These are phyloP conservation scores for Leptinotarsa peninsularis DNA, from an alignment of 2,888 invertebrate species.

Conservation along the genomic window DNA sequence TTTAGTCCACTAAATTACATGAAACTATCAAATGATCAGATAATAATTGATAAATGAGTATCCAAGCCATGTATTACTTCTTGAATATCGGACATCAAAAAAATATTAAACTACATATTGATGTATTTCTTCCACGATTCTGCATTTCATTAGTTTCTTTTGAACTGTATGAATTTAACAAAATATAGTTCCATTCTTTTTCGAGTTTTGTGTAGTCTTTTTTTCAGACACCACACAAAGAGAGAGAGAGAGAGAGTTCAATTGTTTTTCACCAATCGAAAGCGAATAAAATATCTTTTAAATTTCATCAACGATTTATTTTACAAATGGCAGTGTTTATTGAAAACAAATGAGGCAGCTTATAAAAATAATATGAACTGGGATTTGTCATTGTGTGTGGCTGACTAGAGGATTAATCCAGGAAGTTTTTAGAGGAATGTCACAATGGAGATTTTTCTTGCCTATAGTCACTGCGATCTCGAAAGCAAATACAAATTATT, in stretches of 20 bases:
- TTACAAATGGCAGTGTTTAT: conserved; percentile 65
- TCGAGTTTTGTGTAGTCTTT: too few species aligned
- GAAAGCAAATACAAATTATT: conserved; percentile 53
- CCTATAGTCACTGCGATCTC: conserved; percentile 49
- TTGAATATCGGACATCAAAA: too few species aligned
- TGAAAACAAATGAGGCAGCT: conserved; percentile 34
- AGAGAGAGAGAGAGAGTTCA: not conserved
- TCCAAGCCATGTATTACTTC: too few species aligned
- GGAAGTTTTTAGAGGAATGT: conserved; percentile 38
- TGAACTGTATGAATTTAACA: too few species aligned
- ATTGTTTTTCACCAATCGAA: conserved; percentile 9
- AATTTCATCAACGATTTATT: conserved; percentile 55
- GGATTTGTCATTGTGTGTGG: conserved; percentile 18
- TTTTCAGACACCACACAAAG: too few species aligned
- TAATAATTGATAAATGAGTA: too few species aligned
- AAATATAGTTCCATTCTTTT: too few species aligned
- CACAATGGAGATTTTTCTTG: conserved; percentile 27
- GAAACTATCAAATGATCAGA: too few species aligned
- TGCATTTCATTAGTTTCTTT: too few species aligned
- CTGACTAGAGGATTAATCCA: conserved; percentile 41
- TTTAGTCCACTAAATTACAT: too few species aligned
- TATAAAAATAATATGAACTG: conserved; percentile 28
- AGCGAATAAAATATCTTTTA: conserved; percentile 37
- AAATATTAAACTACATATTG: too few species aligned
- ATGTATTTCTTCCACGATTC: too few species aligned